phyloP scores from a whole-genome alignment of 2,113 vertebrate genomes.

The Symphodus melops region DNA sequence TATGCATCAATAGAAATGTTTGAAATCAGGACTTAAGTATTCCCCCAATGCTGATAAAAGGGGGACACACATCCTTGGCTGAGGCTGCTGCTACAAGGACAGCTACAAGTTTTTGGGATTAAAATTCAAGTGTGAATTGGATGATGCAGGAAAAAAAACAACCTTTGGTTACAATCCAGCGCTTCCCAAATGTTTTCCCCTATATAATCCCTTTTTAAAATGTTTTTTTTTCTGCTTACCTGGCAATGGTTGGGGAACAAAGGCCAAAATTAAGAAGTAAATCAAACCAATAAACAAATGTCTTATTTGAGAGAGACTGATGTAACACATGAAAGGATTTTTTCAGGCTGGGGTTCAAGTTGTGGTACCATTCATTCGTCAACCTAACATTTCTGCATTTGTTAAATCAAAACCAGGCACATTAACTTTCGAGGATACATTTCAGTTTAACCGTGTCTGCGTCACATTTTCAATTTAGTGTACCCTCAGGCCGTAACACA shows the following conservation, averaged over 20 bases:
- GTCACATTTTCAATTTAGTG: constrained; percentile 21
- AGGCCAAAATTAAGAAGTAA: too few relatives aligned
- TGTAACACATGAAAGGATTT: too few relatives aligned
- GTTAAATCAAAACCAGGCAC: background rate
- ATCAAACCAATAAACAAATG: too few relatives aligned
- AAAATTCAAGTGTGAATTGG: background rate
- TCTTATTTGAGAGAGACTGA: too few relatives aligned
- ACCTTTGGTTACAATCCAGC: background rate
- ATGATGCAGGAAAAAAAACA: background rate
- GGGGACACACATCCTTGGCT: background rate
- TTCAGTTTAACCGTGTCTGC: background rate
- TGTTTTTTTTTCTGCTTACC: too few relatives aligned
- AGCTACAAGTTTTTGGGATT: background rate
- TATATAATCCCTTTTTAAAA: too few relatives aligned
- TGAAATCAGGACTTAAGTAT: constrained; percentile 38
- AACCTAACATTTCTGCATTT: background rate
- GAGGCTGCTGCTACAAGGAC: background rate
- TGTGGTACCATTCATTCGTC: background rate
- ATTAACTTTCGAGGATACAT: background rate
- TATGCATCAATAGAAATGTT: constrained; percentile 52
- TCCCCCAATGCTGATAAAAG: constrained; percentile 51
- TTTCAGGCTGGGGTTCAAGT: background rate
- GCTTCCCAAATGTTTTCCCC: too few relatives aligned
- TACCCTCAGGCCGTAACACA: background rate
- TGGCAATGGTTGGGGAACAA: too few relatives aligned